These are phyloP conservation scores for Muntiacus muntjak DNA, from an alignment of 2,113 vertebrate species.

Conservation along the genomic window DNA sequence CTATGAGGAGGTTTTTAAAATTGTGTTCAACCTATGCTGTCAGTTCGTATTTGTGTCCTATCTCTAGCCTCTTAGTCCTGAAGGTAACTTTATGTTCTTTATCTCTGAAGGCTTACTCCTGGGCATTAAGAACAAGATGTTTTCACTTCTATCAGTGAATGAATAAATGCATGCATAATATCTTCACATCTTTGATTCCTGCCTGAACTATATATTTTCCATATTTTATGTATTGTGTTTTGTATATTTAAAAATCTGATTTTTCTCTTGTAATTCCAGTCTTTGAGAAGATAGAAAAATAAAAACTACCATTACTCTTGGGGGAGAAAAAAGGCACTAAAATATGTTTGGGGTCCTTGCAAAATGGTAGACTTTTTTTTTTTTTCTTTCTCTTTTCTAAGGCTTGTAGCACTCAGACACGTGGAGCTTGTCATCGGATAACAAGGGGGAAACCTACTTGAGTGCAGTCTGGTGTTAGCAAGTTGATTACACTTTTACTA, in stretches of 20 bases:
- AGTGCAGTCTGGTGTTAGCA: not conserved
- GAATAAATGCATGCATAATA: not conserved
- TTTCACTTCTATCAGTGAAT: not conserved
- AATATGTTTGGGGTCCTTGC: not conserved
- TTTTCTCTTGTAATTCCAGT: not conserved
- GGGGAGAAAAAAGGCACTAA: not conserved
- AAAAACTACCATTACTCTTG: not conserved
- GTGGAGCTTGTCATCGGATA: not conserved
- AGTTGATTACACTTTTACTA: not conserved
- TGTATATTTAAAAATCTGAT: not conserved
- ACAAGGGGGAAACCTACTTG: not conserved
- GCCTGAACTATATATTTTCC: not conserved
- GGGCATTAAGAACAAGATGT: not conserved
- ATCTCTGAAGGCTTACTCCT: not conserved
- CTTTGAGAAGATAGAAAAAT: constrained; percentile 17
- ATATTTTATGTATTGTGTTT: not conserved
- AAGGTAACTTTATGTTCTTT: not conserved
- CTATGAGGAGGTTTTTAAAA: not conserved
- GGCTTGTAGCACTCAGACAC: not conserved
- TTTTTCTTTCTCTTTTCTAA: not conserved
- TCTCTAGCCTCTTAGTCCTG: not conserved
- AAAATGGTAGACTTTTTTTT: not conserved
- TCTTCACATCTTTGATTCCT: constrained; percentile 26
- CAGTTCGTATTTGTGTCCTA: not conserved
- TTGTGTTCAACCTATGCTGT: not conserved